phyloP scores from a whole-genome alignment of 2,113 vertebrate genomes.

The Pygoscelis antarcticus region DNA sequence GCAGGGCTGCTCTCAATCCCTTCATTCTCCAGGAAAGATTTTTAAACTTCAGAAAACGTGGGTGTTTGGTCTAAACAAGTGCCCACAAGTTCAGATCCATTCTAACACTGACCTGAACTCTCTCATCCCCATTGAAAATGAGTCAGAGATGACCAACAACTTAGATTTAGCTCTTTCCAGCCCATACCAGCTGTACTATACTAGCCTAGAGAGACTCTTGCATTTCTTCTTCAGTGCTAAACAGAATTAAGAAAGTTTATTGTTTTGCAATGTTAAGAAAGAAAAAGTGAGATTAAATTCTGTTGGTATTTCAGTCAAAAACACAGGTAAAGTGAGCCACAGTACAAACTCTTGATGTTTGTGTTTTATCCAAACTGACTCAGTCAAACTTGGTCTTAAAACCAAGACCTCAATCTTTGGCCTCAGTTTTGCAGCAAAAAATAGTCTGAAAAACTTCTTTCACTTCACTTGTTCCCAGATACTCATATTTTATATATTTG shows the following conservation, averaged over 20 bases:
- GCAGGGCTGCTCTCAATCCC: no score
- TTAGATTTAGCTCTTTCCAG: background rate
- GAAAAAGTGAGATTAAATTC: background rate
- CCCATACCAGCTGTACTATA: background rate
- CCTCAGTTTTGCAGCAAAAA: background rate
- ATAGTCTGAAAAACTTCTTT: background rate
- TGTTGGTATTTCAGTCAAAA: background rate
- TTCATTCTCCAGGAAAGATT: background rate
- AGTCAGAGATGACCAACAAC: background rate
- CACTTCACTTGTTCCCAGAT: background rate
- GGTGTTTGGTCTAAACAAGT: background rate
- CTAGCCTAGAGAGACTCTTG: background rate
- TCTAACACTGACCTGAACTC: background rate
- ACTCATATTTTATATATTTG: slow-evolving; percentile 1
- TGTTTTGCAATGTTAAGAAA: background rate
- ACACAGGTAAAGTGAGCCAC: background rate
- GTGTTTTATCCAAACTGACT: background rate
- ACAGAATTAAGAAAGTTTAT: background rate
- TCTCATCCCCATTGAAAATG: background rate
- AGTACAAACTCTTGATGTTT: background rate
- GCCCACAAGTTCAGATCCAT: background rate
- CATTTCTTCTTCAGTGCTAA: background rate
- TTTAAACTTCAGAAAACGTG: background rate
- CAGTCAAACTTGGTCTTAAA: background rate
- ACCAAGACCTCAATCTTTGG: background rate